Percentiles rank a stretch among this genome's conserved stretches.
These are phyloP conservation scores for Drosophila ironensis DNA, from an alignment of 1,140 invertebrate genomes.

Conservation along the genomic window DNA sequence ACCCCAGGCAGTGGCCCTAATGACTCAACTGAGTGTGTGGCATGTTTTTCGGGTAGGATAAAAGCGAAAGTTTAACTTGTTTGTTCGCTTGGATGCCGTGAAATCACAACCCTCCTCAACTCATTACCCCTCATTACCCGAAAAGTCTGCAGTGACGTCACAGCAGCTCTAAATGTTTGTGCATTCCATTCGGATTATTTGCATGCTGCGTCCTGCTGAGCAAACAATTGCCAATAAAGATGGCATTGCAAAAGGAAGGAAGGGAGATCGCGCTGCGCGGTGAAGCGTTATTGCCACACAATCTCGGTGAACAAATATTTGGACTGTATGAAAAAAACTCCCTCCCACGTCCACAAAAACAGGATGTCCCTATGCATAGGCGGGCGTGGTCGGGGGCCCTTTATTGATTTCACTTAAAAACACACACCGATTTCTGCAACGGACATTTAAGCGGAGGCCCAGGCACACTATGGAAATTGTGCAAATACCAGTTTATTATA, in stretches of 20 bases:
- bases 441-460: neutral
- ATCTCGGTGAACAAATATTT: conserved; percentile 67
- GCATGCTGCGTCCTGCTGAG: conserved; percentile 33
- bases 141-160: conserved; percentile 42
- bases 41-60: neutral
- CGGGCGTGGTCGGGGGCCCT: neutral
- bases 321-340: conserved; percentile 42
- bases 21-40: conserved; percentile 22
- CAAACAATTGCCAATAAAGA: conserved; percentile 24
- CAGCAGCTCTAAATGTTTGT: conserved; percentile 39
- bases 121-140: conserved; percentile 45
- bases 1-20: conserved; percentile 28
- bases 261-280: conserved; percentile 6
- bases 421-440: conserved; percentile 1
- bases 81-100: neutral
- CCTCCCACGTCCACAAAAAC: conserved; percentile 14
- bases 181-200: conserved; percentile 57
- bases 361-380: neutral
- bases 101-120: conserved; percentile 8
- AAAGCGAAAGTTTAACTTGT: conserved; percentile 28
- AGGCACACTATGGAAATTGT: neutral
- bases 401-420: conserved; percentile 46
- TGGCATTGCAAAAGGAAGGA: neutral
- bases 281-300: conserved; percentile 58
- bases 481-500: neutral